Percentiles rank a stretch among this genome's conserved stretches.
phyloP scores from a whole-genome alignment of 2,888 invertebrate species.

The Leptopilina myrica region DNA sequence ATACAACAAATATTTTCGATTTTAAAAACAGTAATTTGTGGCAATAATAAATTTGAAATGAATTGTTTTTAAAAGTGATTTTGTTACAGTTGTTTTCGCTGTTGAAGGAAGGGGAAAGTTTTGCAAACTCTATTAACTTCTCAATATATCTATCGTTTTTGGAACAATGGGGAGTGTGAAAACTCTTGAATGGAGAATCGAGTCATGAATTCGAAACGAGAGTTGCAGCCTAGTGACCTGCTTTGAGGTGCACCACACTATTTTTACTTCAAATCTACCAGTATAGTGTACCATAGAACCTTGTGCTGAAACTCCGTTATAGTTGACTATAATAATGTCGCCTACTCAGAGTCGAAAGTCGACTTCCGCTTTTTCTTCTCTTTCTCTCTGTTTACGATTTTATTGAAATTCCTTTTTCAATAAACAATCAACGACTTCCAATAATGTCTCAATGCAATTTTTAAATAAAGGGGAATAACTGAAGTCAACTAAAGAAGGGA shows the following conservation, averaged over 20 bases:
- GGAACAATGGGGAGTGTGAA: conserved; percentile 19
- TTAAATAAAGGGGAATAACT: no score
- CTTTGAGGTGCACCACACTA: conserved; percentile 72
- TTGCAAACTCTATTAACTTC: conserved; percentile 24
- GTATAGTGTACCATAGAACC: conserved; percentile 49
- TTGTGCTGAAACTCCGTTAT: conserved; percentile 11
- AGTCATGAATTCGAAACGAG: conserved; percentile 57
- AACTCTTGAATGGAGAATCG: conserved; percentile 32
- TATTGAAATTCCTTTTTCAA: conserved; percentile 11
- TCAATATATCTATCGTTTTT: not conserved
- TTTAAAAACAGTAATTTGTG: no score
- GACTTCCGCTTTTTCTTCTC: conserved; percentile 18
- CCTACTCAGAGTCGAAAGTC: conserved; percentile 8
- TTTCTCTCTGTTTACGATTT: not conserved
- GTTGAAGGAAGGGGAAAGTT: not conserved
- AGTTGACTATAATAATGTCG: not conserved
- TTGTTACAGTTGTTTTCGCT: not conserved
- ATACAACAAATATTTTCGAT: no score
- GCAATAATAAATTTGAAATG: no score
- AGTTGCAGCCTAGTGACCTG: conserved; percentile 73
- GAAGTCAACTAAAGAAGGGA: no score
- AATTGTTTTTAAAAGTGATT: not conserved
- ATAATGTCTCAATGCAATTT: not conserved
- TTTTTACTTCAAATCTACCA: conserved; percentile 71
- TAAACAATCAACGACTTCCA: not conserved